phyloP scores from a whole-genome alignment of 2,113 vertebrate species.

The Xiphias gladius region DNA sequence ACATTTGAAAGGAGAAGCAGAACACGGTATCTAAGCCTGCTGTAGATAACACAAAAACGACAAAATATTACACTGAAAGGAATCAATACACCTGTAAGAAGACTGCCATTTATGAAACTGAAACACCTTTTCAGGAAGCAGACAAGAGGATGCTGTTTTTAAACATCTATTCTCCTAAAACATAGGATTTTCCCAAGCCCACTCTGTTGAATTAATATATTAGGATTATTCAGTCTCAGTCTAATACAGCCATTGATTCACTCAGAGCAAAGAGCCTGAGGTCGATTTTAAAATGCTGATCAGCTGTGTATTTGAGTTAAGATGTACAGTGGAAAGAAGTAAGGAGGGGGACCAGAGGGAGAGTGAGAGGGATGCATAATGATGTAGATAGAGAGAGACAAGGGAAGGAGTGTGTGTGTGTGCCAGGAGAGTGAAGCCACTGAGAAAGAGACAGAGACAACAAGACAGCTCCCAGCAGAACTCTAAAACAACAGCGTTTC shows the following conservation, averaged over 20 bases:
- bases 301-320: slow-evolving; percentile 61
- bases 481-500: slow-evolving; percentile 82
- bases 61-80: background rate
- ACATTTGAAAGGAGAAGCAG: background rate
- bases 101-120: background rate
- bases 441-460: slow-evolving; percentile 72
- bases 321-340: slow-evolving; percentile 59
- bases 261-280: slow-evolving; percentile 31
- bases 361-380: slow-evolving; percentile 17
- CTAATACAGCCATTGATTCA: slow-evolving; percentile 58
- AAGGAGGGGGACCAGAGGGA: slow-evolving; percentile 7
- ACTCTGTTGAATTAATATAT: slow-evolving; percentile 60
- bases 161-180: slow-evolving; percentile 29
- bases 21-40: background rate
- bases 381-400: slow-evolving; percentile 19
- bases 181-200: slow-evolving; percentile 26
- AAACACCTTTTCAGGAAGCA: slow-evolving; percentile 15
- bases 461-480: slow-evolving; percentile 82
- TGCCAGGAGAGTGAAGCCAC: slow-evolving; percentile 27
- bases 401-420: slow-evolving; percentile 2
- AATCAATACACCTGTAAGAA: background rate
- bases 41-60: background rate
- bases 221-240: slow-evolving; percentile 52
- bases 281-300: slow-evolving; percentile 67
- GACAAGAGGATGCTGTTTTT: slow-evolving; percentile 7